phyloP scores from a whole-genome alignment of 2,113 vertebrate species.

The Pseudonaja textilis region DNA sequence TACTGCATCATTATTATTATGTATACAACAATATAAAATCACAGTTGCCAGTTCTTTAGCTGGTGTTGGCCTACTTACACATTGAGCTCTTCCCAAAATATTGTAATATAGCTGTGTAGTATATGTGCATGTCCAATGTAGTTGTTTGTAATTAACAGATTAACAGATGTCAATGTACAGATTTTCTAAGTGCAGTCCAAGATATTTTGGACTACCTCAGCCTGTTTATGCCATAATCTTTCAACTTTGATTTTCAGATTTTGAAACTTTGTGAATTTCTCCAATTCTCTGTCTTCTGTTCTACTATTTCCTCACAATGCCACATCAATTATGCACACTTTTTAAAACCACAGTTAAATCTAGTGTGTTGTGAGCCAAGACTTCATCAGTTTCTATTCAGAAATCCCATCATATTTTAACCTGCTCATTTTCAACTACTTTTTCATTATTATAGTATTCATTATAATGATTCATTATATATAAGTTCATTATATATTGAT shows the following conservation, averaged over 20 bases:
- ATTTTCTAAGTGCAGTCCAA: not conserved
- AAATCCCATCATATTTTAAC: not conserved
- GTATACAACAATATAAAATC: not conserved
- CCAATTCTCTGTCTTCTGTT: not conserved
- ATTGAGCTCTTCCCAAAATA: not conserved
- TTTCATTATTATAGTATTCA: not conserved
- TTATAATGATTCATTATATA: not conserved
- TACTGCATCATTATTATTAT: not conserved
- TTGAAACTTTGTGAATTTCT: not conserved
- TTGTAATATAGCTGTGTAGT: not conserved
- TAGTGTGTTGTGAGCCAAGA: not conserved
- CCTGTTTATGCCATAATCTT: not conserved
- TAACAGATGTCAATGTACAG: not conserved
- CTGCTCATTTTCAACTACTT: not conserved
- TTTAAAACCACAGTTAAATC: not conserved
- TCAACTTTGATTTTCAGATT: not conserved
- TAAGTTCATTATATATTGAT: not conserved
- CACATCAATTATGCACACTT: not conserved
- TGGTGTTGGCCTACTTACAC: not conserved
- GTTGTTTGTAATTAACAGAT: not conserved
- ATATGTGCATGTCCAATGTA: not conserved
- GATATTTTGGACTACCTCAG: not conserved
- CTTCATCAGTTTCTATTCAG: not conserved
- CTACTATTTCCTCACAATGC: not conserved
- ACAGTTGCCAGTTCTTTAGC: not conserved